Evolutionary conservation across 92 coral and sea anemone species (phyloP).

Genomic region (Palythoa grandis): DNA sequence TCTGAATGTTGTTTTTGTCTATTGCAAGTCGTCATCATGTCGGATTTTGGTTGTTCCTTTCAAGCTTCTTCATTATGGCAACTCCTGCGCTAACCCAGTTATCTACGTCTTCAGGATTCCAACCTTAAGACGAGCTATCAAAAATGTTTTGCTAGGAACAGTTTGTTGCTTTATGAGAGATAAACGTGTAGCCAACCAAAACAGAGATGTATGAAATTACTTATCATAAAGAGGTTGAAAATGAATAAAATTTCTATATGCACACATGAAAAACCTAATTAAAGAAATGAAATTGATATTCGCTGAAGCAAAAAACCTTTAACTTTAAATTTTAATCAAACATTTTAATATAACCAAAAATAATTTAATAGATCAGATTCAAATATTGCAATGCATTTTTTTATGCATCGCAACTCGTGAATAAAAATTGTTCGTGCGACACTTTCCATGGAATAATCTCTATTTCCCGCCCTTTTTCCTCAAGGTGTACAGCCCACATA

Average conservation of each 20-base stretch:
- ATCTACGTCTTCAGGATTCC: constrained; percentile 80
- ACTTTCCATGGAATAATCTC: no score
- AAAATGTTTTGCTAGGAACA: neutral
- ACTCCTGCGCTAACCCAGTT: constrained; percentile 72
- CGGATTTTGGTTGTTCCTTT: constrained; percentile 60
- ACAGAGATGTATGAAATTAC: neutral
- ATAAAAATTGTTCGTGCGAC: no score
- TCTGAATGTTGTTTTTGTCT: constrained; percentile 68
- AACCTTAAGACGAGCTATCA: constrained; percentile 11
- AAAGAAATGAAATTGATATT: neutral
- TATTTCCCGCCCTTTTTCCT: no score
- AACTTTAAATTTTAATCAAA: no score
- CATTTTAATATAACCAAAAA: no score
- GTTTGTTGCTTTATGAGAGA: neutral
- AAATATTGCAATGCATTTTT: no score
- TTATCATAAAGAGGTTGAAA: neutral
- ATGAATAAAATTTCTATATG: no score
- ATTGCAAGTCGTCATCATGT: constrained; percentile 53
- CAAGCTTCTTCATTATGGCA: constrained; percentile 77
- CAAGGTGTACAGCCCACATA: no score
- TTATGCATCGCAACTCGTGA: no score
- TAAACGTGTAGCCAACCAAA: neutral
- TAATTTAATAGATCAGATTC: no score
- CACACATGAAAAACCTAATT: neutral
- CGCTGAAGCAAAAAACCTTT: no score